Evolutionary conservation across 2,888 invertebrate genomes (phyloP).

Genomic region (Plutella xylostella): DNA sequence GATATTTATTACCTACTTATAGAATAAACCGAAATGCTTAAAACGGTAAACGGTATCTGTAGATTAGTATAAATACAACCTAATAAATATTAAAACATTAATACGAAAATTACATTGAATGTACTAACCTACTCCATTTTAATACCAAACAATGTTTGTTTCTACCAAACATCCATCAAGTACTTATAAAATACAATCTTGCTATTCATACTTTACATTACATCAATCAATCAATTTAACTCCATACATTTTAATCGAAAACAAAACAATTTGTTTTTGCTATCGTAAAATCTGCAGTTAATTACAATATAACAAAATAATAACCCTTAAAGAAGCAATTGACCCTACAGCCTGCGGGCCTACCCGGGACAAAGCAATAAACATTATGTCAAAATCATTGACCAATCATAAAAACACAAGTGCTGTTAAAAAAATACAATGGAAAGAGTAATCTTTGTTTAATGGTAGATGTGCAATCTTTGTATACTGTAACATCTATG

Average conservation of each 20-base stretch:
- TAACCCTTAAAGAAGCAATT: neutral
- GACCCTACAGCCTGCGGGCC: neutral
- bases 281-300: neutral
- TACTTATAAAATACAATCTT: neutral
- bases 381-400: neutral
- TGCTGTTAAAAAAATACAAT: neutral
- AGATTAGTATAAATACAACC: neutral
- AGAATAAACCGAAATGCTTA: neutral
- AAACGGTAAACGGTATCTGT: neutral
- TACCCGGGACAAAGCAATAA: neutral
- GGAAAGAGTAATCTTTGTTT: neutral
- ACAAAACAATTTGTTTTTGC: neutral
- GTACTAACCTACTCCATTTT: neutral
- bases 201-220: too few species aligned
- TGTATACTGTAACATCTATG: neutral
- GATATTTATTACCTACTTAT: neutral
- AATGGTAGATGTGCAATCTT: neutral
- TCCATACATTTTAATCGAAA: neutral
- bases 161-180: neutral
- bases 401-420: neutral
- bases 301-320: neutral
- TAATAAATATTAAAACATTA: neutral
- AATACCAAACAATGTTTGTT: neutral
- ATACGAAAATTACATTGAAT: neutral
- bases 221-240: neutral